Evolutionary conservation across 2,113 vertebrate genomes (phyloP), one percentile per base, ranked within the genome.

Genomic region (Ochotona princeps): DNA sequence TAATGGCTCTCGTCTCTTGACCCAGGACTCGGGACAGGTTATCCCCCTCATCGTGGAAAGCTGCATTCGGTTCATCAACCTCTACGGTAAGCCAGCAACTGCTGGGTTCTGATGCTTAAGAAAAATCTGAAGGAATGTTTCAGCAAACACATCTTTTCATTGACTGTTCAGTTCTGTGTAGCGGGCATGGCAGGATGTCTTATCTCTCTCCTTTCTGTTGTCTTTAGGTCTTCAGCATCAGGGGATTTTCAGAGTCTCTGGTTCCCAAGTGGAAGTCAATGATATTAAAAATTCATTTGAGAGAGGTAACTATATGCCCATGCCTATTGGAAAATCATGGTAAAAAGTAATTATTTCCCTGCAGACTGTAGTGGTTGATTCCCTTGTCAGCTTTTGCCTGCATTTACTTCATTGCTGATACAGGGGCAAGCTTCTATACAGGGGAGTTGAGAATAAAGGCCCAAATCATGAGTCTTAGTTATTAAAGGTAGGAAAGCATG

Each of bases 231-330:
- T 99, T 95, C 99, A 99, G 97, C 99, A 99, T 97, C 99, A 99
- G 95, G 99, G 99, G 91, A 99, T 99, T 98, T 99, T 99, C 97
- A 98, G 99, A 95, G 99, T 99, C 8, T 98, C 99, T 91, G 99
- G 99, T 93, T 99, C 99, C 89, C 99, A 99, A 96, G 98, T 99
- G 97, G 99, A 99, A 98, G 99, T 99, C 97, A 99, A 99, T 94
- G 99, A 99, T 97, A 99, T 99, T 97, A 99, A 99, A 98, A 99
- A 99, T 98, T 99, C 99, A 28, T 99, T 99, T 97, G 99, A 99
- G 97, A 99, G 99, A 99, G 99, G 99, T 99, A 98, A 98, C 94
- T 97, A 67, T 57, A 23, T 90, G 89, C 95, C 97, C 66, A 20
- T 95, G 84, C 94, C 92, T 96, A 86, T 2, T 3, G 94, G 65